A percentile compares a stretch with the other conserved stretches of the same genome.
These are phyloP conservation scores for Meloe dianella DNA, from an alignment of 2,888 invertebrate species.

Conservation along the genomic window DNA sequence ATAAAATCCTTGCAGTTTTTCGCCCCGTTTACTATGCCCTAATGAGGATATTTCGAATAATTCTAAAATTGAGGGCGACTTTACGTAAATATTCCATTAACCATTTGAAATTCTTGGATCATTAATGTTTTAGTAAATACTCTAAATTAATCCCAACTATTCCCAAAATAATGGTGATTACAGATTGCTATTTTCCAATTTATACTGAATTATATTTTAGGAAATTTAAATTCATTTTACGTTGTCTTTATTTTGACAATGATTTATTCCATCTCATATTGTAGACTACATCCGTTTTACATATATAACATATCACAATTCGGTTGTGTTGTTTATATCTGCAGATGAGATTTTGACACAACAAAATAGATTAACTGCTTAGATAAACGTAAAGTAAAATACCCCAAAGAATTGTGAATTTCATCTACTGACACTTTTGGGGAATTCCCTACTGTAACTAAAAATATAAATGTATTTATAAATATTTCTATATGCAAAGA, in stretches of 20 bases:
- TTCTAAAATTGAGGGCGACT: background rate
- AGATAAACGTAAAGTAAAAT: background rate
- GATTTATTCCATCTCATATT: background rate
- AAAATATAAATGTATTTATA: too few relatives aligned
- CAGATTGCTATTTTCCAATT: background rate
- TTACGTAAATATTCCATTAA: background rate
- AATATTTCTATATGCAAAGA: too few relatives aligned
- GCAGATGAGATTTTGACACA: constrained; percentile 12
- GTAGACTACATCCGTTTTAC: background rate
- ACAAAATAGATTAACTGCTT: constrained; percentile 7
- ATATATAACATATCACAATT: constrained; percentile 11
- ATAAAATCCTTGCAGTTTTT: background rate
- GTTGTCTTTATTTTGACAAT: constrained; percentile 8
- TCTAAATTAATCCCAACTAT: background rate
- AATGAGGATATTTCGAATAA: background rate
- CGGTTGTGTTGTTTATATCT: background rate
- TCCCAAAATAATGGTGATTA: background rate
- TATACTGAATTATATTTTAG: background rate
- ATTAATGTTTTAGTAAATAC: constrained; percentile 2
- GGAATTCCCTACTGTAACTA: background rate
- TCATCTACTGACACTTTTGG: background rate
- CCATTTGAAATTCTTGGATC: background rate
- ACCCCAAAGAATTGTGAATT: background rate
- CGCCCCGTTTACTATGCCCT: background rate
- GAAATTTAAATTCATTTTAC: background rate